These are phyloP conservation scores for Leptodactylus fuscus DNA, from an alignment of 2,113 vertebrate species.

Conservation along the genomic window DNA sequence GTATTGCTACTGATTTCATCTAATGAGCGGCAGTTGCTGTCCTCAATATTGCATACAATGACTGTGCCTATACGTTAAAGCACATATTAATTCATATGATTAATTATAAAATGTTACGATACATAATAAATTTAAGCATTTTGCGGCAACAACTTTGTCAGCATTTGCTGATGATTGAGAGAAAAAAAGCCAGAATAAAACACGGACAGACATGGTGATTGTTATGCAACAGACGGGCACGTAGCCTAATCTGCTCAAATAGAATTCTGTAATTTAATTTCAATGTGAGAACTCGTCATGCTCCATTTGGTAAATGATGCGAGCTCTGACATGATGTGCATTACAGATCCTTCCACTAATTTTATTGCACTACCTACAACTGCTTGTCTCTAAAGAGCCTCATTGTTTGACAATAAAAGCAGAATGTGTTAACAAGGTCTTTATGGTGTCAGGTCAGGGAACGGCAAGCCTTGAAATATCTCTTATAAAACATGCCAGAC, in stretches of 20 bases:
- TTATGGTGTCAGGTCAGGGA: constrained; percentile 9
- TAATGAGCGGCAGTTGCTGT: too few relatives aligned
- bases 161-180: neutral
- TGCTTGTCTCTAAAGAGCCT: neutral
- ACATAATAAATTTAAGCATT: too few relatives aligned
- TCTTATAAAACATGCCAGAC: neutral
- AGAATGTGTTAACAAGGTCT: constrained; percentile 2
- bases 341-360: neutral
- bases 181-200: neutral
- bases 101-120: too few relatives aligned
- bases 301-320: constrained; percentile 8
- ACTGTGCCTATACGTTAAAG: too few relatives aligned
- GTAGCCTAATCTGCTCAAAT: neutral
- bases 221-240: neutral
- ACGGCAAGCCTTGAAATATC: neutral
- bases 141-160: neutral
- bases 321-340: constrained; percentile 20
- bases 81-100: too few relatives aligned
- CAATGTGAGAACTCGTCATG: constrained; percentile 17
- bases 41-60: too few relatives aligned
- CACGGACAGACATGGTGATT: neutral
- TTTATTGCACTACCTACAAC: neutral
- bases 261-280: constrained; percentile 21
- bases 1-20: too few relatives aligned
- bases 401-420: neutral